phyloP scores from a whole-genome alignment of 2,113 vertebrate genomes.

The Apeltes quadracus region DNA sequence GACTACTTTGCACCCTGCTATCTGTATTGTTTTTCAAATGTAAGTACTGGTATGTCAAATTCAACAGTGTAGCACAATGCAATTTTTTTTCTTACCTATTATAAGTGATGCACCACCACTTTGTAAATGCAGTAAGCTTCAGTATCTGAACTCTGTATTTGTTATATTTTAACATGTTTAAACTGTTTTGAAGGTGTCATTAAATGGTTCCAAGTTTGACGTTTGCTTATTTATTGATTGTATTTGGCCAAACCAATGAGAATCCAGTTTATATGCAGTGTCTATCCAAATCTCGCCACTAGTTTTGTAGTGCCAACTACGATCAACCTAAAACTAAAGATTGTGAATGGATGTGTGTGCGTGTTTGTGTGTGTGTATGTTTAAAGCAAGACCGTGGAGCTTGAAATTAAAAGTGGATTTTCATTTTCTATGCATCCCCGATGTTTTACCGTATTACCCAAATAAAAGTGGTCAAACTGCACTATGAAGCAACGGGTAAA shows the following conservation, averaged over 20 bases:
- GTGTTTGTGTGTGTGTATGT: background rate
- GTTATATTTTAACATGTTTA: constrained; percentile 59
- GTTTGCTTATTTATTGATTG: constrained; percentile 8
- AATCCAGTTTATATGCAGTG: constrained; percentile 1
- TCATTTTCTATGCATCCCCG: no score
- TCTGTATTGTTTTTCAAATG: constrained; percentile 21
- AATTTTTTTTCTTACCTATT: constrained; percentile 2
- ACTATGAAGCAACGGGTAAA: background rate
- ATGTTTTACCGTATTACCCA: background rate
- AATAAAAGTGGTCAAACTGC: background rate
- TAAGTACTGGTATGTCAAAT: constrained; percentile 10
- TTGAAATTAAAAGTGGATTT: background rate
- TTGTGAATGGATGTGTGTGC: background rate
- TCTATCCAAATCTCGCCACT: constrained; percentile 3
- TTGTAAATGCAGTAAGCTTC: constrained; percentile 35
- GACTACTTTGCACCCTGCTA: constrained; percentile 18
- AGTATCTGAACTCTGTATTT: constrained; percentile 58
- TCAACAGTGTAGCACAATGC: constrained; percentile 24
- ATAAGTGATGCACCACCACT: constrained; percentile 14
- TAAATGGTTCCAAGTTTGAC: constrained; percentile 39
- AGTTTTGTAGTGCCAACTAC: background rate
- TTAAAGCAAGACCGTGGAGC: background rate
- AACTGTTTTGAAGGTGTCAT: constrained; percentile 48
- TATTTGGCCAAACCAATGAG: background rate
- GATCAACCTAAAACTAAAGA: background rate